Evolutionary conservation across 2,797 vertebrate species (phyloP), one percentile per base, ranked within the genome.

Genomic region (Alosa sapidissima): DNA sequence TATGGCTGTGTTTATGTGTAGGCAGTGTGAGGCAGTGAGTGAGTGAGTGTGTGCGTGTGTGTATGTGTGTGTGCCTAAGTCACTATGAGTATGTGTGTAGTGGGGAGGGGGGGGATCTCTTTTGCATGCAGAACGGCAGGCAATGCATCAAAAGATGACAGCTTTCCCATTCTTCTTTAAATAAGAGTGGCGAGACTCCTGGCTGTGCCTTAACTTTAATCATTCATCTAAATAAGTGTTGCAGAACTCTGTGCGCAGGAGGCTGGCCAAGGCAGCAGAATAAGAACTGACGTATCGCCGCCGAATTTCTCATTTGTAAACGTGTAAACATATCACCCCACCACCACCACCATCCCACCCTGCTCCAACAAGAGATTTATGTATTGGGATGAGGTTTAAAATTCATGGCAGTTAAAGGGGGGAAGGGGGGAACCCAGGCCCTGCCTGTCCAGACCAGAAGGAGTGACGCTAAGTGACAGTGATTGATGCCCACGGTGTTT

Each of bases 111-210:
- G 13, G 65, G 84, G 62, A 88, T 89, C 90, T 92, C 85, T 91
- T 95, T 94, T 95, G 94, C 94, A 95, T 96, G 91, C 89, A 10
- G 90, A 91, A 91, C 89, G 90, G 93, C 91, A 89, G 92, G 94
- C 91, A 94, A 96, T 96, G 93, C 93, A 95, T 96, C 95, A 96
- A 93, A 94, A 93, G 91, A 95, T 95, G 95, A 95, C 95, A 95
- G 94, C 90, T 90, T 91, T 88, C 90, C 93, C 92, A 93, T 95
- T 95, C 93, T 93, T 92, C 91, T 92, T 93, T 94, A 95, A 95
- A 95, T 92, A 95, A 94, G 93, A 94, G 92, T 88, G 85, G 91
- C 90, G 93, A 90, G 94, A 92, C 91, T 93, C 91, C 91, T 91
- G 91, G 93, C 92, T 90, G 91, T 86, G 93, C 91, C 91, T 93